Evolutionary conservation across 2,797 vertebrate genomes (phyloP).

Genomic region (Enoplosus armatus): DNA sequence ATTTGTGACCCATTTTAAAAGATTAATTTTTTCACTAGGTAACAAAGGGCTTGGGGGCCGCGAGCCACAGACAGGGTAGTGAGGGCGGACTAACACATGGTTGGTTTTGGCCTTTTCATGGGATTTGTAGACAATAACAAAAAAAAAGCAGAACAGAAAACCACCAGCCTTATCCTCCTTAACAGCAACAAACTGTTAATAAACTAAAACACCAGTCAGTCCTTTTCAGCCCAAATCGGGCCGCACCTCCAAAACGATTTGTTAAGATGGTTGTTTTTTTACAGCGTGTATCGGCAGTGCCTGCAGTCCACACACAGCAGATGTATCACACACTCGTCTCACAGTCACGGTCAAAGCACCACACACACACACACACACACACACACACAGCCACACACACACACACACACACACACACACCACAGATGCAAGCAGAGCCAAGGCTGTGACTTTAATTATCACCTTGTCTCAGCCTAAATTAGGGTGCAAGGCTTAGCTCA

Average conservation of each 20-base stretch:
- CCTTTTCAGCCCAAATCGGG: background rate
- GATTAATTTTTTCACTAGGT: background rate
- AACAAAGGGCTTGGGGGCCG: background rate
- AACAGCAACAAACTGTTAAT: background rate
- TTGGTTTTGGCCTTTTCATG: background rate
- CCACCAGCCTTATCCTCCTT: background rate
- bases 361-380: background rate
- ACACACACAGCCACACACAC: background rate
- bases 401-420: constrained; percentile 34
- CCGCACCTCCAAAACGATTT: background rate
- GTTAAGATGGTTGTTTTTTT: constrained; percentile 11
- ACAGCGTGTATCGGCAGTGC: background rate
- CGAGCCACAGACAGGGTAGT: too few species aligned
- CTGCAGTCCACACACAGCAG: constrained; percentile 43
- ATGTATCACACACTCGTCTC: constrained; percentile 50
- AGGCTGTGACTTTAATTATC: constrained; percentile 94
- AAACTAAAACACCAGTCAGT: background rate
- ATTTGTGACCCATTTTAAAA: background rate
- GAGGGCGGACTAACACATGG: background rate
- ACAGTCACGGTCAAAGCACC: constrained; percentile 29
- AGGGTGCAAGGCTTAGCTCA: constrained; percentile 86
- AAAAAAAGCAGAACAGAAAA: background rate
- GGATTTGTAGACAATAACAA: background rate
- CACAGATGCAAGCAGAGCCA: constrained; percentile 76
- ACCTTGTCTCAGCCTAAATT: constrained; percentile 92